Evolutionary conservation across 2,888 invertebrate genomes (phyloP), one percentile per base, ranked within the genome.

Genomic region (Nasonia oneida): DNA sequence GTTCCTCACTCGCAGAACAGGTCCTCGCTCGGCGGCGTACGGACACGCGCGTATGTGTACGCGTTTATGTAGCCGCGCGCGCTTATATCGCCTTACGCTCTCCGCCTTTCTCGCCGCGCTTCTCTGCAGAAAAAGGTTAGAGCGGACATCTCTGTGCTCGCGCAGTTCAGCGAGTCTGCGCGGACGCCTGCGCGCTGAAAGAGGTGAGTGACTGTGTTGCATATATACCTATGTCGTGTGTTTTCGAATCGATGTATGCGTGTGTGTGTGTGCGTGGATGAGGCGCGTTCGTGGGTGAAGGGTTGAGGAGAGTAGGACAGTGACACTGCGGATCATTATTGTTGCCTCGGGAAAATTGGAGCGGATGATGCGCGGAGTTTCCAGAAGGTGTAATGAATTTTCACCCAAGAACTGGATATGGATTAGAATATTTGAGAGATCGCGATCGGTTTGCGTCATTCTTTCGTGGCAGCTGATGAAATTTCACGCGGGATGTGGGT

Each of bases 131-230:
- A 67, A 67, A 67, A 67, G 67, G 67, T 67, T 39, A 42, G 73
- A 73, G n/a, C 18, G 23, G 37, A 18, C 71, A 18, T 39, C 71
- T 39, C 71, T 39, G 1, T 23, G 5, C 18, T n/a, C 57, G 23
- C 42, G n/a, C 73, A 73, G 42, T 42, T 47, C 73, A 42, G 39
- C 14, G 73, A 77, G 77, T 77, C 77, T 77, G 77, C 77, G 77
- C 77, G 39, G 12, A 61, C 77, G 77, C 77, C 50, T 77, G 77
- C 77, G 77, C 77, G 73, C 29, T 29, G 42, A 73, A 42, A 15
- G n/a, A 57, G 57, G 77, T 77, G 76, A 76, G 77, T 77, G 39
- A 10, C 37, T 8, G 57, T 33, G 1, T 29, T 29, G 29, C 29
- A 42, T 73, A 4, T 37, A n/a, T 42, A 33, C 29, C 5, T 37